Base-by-base conservation (phyloP, 2,113 vertebrate species). In the Hippocampus comes region DNA sequence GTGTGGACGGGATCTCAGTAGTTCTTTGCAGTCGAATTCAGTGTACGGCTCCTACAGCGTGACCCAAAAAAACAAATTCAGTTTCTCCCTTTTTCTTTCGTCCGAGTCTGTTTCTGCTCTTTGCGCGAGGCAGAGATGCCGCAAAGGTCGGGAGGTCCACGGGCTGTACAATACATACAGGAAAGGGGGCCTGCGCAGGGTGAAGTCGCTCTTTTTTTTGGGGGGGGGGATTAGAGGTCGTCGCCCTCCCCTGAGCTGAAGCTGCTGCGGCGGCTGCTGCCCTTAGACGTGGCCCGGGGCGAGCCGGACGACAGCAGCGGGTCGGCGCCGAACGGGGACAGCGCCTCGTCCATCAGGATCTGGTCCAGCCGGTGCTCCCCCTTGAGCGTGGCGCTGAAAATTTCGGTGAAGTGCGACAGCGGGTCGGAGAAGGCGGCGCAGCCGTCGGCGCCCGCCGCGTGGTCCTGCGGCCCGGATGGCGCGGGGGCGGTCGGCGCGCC, bases 401-500 rank as follows among this genome's bases (percentile, higher is more conserved):
- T 94, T 92, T 99, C 95, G 0, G 97, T 98, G 88, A 99, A 99
- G 84, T 98, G 96, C 30, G 96, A 98, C 77, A 99, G 92, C 7
- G 97, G 97, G 83, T 98, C 96, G 1, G 95, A 97, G 92, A 96
- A 99, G 12, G 93, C 91, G 64, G 93, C 90, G 46, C 94, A 92
- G 78, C 89, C 86, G 42, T 95, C 91, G 0, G 86, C 89, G 83
- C 78, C 70, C 73, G 80, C 48, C 89, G 92, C 72, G 87, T 78
- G 84, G 75, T 91, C 86, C 85, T 91, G 89, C 0, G 76, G 76
- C 6, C 66, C 70, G 81, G 48, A 1, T 15, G 27, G 30, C 53
- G 64, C 41, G 4, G 85, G 59, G 11, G 80, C 53, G 57, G 84
- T 6, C 0, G 84, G 75, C 63, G 87, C 75, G 0, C 76, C 82